Evolutionary conservation across 2,113 vertebrate species (phyloP).

Genomic region (Platichthys flesus): DNA sequence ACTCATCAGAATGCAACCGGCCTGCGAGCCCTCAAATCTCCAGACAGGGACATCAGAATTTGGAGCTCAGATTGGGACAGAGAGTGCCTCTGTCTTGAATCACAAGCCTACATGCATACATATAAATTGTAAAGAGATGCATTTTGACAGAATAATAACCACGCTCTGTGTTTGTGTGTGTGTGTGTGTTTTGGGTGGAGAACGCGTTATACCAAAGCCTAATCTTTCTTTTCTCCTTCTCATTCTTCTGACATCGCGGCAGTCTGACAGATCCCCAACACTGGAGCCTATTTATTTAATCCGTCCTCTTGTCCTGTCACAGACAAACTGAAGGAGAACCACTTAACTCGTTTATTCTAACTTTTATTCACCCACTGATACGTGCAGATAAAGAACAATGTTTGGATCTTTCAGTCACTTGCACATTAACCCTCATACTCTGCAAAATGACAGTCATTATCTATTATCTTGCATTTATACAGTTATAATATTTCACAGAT

Average conservation of each 20-base stretch:
- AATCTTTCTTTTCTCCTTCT: conserved; percentile 66
- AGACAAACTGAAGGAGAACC: conserved; percentile 55
- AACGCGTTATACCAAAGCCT: conserved; percentile 59
- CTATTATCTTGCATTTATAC: not conserved
- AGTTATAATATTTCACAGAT: no score
- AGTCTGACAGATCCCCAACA: conserved; percentile 68
- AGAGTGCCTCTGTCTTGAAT: conserved; percentile 58
- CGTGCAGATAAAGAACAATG: conserved; percentile 56
- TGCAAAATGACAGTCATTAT: not conserved
- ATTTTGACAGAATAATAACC: conserved; percentile 67
- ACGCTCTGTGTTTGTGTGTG: conserved; percentile 31
- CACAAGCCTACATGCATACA: conserved; percentile 64
- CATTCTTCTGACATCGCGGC: conserved; percentile 66
- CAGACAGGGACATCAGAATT: conserved; percentile 63
- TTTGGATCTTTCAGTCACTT: conserved; percentile 49
- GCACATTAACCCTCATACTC: conserved; percentile 6
- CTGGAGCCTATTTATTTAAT: conserved; percentile 69
- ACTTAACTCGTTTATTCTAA: conserved; percentile 49
- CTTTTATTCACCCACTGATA: conserved; percentile 40
- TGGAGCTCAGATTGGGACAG: conserved; percentile 56
- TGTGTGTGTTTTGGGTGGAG: conserved; percentile 41
- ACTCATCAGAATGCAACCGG: conserved; percentile 71
- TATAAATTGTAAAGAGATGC: conserved; percentile 66
- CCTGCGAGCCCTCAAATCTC: conserved; percentile 51
- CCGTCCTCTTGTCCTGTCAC: conserved; percentile 60